Evolutionary conservation across 2,113 vertebrate species (phyloP).

Genomic region (crab-eating macaque (Macaca fascicularis)): T2T-MFA8v1.1 NC_088389.1:66169501-66170000

Average conservation of each 20-base stretch:
- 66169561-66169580: neutral
- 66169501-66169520: neutral
- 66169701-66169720: neutral
- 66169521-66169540: neutral
- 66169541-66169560: neutral
- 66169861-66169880: neutral
- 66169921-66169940: too few relatives aligned
- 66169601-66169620: neutral
- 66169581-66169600: neutral
- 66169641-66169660: neutral
- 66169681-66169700: neutral
- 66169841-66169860: neutral
- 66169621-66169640: neutral
- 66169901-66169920: too few relatives aligned
- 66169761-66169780: neutral
- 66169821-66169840: conserved; percentile 19
- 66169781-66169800: neutral
- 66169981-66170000: too few relatives aligned
- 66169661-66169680: neutral
- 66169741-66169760: neutral
- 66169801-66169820: neutral
- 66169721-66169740: neutral
- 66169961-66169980: too few relatives aligned
- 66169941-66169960: too few relatives aligned
- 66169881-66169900: neutral